Evolutionary conservation across 2,113 vertebrate genomes (phyloP).

Genomic region (Lepisosteus osseus): DNA sequence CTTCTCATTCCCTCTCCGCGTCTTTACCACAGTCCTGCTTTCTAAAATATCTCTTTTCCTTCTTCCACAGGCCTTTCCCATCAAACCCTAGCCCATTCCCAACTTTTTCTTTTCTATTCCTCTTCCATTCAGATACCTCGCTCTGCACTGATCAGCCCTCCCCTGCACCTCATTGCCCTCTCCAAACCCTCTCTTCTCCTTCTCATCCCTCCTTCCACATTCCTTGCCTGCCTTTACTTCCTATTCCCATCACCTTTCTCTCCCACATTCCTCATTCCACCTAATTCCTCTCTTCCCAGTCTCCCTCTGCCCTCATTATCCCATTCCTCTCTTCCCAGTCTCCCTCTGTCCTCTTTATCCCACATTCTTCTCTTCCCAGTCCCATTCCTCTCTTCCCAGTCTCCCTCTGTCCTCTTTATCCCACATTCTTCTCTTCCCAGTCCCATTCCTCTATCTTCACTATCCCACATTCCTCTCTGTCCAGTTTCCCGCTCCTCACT

Average conservation of each 20-base stretch:
- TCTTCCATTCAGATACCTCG: too few relatives aligned
- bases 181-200: slow-evolving; percentile 2
- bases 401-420: neutral
- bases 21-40: too few relatives aligned
- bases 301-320: neutral
- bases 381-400: neutral
- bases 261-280: too few relatives aligned
- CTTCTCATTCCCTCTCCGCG: too few relatives aligned
- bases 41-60: too few relatives aligned
- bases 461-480: neutral
- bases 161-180: neutral
- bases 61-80: too few relatives aligned
- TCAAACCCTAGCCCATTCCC: too few relatives aligned
- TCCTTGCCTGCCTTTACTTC: neutral
- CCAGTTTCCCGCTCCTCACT: neutral
- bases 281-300: too few relatives aligned
- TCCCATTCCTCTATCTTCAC: neutral
- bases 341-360: neutral
- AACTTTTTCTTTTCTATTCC: too few relatives aligned
- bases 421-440: neutral
- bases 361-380: neutral
- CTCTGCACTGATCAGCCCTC: too few relatives aligned
- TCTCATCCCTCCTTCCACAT: too few relatives aligned
- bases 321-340: neutral
- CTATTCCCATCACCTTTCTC: neutral